Conservation (phyloP, 1,140 invertebrate genomes). For the Leptestheria dahalacensis region DNA sequence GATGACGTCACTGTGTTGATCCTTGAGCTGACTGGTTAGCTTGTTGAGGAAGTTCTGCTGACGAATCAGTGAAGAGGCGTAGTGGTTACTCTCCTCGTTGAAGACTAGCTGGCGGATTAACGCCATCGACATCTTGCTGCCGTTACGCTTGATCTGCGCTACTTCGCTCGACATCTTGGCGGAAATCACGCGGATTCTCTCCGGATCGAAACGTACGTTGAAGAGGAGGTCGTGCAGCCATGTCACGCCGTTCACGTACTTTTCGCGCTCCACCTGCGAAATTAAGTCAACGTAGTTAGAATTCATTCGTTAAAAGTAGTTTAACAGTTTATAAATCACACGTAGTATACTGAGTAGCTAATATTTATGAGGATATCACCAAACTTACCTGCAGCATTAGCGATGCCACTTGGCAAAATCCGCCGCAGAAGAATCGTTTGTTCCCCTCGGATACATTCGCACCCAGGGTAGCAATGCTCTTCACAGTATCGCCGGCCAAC, state of each 20-base stretch:
- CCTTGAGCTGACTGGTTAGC: conserved; percentile 38
- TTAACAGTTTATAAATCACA: neutral
- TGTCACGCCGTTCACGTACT: conserved; percentile 55
- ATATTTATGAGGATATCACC: conserved; percentile 30
- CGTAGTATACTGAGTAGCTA: neutral
- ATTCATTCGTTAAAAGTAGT: conserved; percentile 5
- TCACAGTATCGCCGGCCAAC: conserved; percentile 10
- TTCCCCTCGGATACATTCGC: conserved; percentile 21
- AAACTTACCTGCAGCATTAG: conserved; percentile 37
- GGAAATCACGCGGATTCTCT: conserved; percentile 56
- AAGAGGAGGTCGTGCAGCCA: conserved; percentile 64
- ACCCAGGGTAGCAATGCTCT: conserved; percentile 18
- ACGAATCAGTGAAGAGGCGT: conserved; percentile 46
- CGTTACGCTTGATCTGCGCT: conserved; percentile 47
- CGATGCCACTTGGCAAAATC: conserved; percentile 40
- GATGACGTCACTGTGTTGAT: conserved; percentile 29
- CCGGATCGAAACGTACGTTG: conserved; percentile 47
- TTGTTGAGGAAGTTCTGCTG: conserved; percentile 61
- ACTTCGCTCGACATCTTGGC: conserved; percentile 62
- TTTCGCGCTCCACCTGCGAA: conserved; percentile 56
- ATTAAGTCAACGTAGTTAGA: conserved; percentile 32
- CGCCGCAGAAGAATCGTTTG: conserved; percentile 42
- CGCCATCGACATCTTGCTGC: conserved; percentile 39
- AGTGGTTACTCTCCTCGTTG: conserved; percentile 53
- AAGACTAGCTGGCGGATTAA: conserved; percentile 46